Conservation (phyloP, 2,888 invertebrate genomes). For the Netelia fuscicornis region DNA sequence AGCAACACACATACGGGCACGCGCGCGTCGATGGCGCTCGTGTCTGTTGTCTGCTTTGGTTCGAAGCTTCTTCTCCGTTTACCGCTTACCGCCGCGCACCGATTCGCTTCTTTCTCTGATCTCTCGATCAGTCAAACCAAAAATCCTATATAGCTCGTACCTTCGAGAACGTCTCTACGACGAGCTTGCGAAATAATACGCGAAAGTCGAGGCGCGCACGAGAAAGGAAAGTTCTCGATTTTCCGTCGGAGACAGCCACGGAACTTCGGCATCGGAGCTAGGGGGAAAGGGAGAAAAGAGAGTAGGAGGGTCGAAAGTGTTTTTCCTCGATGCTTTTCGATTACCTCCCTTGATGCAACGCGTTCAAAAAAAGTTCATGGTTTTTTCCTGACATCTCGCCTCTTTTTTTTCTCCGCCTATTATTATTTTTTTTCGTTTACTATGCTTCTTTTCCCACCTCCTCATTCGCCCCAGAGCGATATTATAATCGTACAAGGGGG, state of each 20-base stretch:
- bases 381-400: constrained; percentile 66
- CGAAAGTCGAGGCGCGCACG: constrained; percentile 31
- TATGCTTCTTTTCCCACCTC: constrained; percentile 16
- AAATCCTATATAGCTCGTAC: constrained; percentile 9
- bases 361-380: constrained; percentile 71
- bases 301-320: constrained; percentile 34
- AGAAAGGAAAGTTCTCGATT: constrained; percentile 56
- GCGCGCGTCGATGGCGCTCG: constrained; percentile 1
- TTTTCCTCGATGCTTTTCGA: constrained; percentile 71
- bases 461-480: constrained; percentile 37
- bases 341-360: constrained; percentile 70
- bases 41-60: constrained; percentile 55
- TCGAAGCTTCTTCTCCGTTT: constrained; percentile 49
- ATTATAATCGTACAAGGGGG: constrained; percentile 46
- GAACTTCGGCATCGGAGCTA: constrained; percentile 52
- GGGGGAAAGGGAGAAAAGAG: constrained; percentile 10
- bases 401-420: constrained; percentile 15
- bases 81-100: constrained; percentile 61
- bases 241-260: constrained; percentile 25
- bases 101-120: constrained; percentile 71
- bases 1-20: not conserved
- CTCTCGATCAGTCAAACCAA: constrained; percentile 75
- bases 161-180: constrained; percentile 16
- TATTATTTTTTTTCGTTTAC: constrained; percentile 16
- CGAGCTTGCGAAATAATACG: constrained; percentile 62